Percentiles rank a stretch among this genome's conserved stretches.
These are phyloP conservation scores for Koerneria pararmatus DNA, from an alignment of 2,888 invertebrate species.

Conservation along the genomic window DNA sequence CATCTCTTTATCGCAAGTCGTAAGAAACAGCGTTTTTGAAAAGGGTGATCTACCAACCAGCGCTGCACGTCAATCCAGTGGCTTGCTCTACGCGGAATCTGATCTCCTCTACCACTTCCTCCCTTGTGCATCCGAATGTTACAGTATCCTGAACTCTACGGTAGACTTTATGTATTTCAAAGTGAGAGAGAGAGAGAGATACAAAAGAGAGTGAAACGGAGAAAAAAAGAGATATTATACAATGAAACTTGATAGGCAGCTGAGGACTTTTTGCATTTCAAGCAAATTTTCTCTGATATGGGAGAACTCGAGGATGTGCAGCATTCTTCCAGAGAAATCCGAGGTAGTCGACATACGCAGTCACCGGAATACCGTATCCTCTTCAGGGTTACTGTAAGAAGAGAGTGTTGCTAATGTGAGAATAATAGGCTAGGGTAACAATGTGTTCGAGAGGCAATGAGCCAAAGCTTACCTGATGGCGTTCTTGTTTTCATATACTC, in stretches of 20 bases:
- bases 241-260: no score
- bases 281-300: no score
- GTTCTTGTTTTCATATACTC: constrained; percentile 27
- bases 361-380: constrained; percentile 45
- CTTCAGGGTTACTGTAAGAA: constrained; percentile 27
- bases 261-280: no score
- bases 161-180: no score
- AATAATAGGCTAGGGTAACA: background rate
- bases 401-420: background rate
- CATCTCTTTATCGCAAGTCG: background rate
- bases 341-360: constrained; percentile 48
- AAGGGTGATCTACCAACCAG: constrained; percentile 60
- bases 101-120: constrained; percentile 61
- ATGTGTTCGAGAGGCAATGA: background rate
- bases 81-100: constrained; percentile 64
- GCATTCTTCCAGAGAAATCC: no score
- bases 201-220: no score
- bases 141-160: no score
- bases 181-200: no score
- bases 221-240: no score
- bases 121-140: no score
- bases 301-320: no score
- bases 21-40: background rate
- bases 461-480: background rate
- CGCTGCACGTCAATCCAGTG: constrained; percentile 67